These are phyloP conservation scores for Osmerus eperlanus DNA, from an alignment of 2,113 vertebrate species.

Conservation along the genomic window DNA sequence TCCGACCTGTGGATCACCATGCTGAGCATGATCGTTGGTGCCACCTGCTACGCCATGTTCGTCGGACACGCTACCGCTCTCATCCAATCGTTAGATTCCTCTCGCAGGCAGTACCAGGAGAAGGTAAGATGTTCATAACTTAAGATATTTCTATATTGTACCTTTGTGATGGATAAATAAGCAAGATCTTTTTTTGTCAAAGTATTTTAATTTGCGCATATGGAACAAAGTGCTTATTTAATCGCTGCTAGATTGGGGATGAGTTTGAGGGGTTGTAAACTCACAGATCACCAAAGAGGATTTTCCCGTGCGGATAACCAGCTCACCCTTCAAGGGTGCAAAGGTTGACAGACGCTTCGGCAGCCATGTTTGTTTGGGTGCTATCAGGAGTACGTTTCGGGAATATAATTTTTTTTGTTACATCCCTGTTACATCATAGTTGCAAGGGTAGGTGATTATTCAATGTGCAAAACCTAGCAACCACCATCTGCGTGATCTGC, in stretches of 20 bases:
- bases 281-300: conserved; percentile 51
- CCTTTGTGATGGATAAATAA: not conserved
- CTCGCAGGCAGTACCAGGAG: conserved; percentile 93
- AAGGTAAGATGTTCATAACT: conserved; percentile 78
- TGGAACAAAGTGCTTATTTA: not conserved
- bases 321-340: conserved; percentile 13
- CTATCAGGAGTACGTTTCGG: conserved; percentile 16
- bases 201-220: not conserved
- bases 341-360: conserved; percentile 23
- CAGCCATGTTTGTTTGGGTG: conserved; percentile 19
- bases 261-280: conserved; percentile 29
- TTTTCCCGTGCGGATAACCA: conserved; percentile 38
- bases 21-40: conserved; percentile 98
- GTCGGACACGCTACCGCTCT: conserved; percentile 96
- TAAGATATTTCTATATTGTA: not conserved
- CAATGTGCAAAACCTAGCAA: conserved; percentile 34
- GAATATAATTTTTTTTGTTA: conserved; percentile 39
- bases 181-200: not conserved
- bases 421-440: conserved; percentile 31
- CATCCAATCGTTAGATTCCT: conserved; percentile 97
- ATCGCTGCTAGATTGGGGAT: conserved; percentile 30
- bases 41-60: conserved; percentile 99
- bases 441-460: conserved; percentile 52
- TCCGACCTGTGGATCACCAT: conserved; percentile 99
- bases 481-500: conserved; percentile 59